A percentile compares a stretch with the other conserved stretches of the same genome.
Conservation (phyloP, 2,797 vertebrate species). For the Coendou prehensilis region DNA sequence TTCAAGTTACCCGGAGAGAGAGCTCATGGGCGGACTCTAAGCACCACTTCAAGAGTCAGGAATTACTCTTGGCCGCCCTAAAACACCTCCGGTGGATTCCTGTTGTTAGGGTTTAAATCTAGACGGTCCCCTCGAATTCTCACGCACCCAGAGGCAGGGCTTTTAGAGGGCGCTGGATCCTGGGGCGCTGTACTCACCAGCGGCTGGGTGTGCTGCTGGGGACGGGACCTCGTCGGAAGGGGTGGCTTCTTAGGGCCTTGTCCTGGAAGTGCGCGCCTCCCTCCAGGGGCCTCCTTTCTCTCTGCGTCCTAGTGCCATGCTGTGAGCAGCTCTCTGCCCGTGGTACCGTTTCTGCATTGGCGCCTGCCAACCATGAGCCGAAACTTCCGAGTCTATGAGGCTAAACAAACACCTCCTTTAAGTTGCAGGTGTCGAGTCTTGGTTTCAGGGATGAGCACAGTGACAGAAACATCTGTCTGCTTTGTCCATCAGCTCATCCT, state of each 20-base stretch:
- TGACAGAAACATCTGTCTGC: too few species aligned
- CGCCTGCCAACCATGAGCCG: neutral
- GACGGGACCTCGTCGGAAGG: neutral
- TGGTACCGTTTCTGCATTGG: neutral
- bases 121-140: neutral
- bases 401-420: neutral
- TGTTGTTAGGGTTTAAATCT: neutral
- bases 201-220: neutral
- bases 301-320: neutral
- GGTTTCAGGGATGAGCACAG: neutral
- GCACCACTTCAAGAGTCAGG: neutral
- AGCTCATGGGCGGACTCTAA: neutral
- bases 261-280: neutral
- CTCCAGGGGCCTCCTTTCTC: neutral
- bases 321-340: neutral
- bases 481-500: neutral
- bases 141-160: neutral
- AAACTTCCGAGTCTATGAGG: neutral
- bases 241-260: neutral
- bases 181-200: neutral
- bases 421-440: rapidly evolving
- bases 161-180: neutral
- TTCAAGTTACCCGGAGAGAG: neutral
- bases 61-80: neutral
- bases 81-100: neutral